A percentile compares a stretch with the other conserved stretches of the same genome.
phyloP scores from a whole-genome alignment of 2,888 invertebrate genomes.

The Drosophila birchii region DNA sequence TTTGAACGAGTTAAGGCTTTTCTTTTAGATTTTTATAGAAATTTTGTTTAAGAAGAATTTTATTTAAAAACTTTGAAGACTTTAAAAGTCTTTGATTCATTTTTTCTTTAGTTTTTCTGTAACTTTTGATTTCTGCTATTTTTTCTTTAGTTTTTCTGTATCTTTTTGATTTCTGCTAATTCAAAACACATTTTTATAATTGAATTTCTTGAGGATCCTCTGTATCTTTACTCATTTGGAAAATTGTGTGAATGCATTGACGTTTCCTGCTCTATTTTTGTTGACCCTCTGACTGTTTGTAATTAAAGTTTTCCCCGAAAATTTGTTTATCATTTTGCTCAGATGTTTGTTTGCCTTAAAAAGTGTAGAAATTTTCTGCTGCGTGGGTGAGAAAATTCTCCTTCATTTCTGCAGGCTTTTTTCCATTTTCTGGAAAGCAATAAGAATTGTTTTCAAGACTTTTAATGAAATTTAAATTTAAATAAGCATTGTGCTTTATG shows the following conservation, averaged over 20 bases:
- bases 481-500: constrained; percentile 20
- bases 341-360: constrained; percentile 20
- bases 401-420: neutral
- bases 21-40: neutral
- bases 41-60: neutral
- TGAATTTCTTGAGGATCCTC: neutral
- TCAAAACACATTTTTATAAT: neutral
- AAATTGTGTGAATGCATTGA: constrained; percentile 34
- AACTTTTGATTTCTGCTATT: neutral
- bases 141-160: neutral
- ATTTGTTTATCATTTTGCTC: constrained; percentile 15
- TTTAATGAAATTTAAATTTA: neutral
- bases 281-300: neutral
- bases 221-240: constrained; percentile 22
- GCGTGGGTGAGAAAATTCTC: constrained; percentile 13
- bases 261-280: constrained; percentile 20
- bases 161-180: neutral
- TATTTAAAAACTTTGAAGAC: neutral
- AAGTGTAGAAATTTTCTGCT: constrained; percentile 21
- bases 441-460: constrained; percentile 18
- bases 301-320: constrained; percentile 15
- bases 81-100: neutral
- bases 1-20: neutral
- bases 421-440: constrained; percentile 9
- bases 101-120: no score